Base-by-base conservation (phyloP, 2,888 invertebrate genomes). In the Nomada ferruginata region DNA sequence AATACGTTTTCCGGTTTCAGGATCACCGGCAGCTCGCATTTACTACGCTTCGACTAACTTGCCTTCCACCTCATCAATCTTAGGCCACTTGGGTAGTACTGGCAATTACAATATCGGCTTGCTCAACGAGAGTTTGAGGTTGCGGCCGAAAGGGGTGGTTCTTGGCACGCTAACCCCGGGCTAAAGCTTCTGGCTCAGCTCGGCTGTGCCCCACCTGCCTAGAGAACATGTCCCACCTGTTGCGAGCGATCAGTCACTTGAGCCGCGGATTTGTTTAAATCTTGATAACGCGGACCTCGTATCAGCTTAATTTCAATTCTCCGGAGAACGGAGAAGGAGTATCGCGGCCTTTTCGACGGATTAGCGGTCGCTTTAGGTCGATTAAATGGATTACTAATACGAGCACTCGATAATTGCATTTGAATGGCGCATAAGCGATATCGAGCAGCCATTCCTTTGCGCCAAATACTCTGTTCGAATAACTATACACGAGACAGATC, bases 101-200 rank as follows among this genome's bases (percentile, higher is more conserved):
- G 90, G 91, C 92, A 93, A 93, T 93, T 93, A 92, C 92, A 93
- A 92, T 93, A 93, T 93, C 93, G 93, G 92, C 91, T 92, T 91
- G 92, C 91, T 91, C 90, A 85, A 91, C 91, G 90, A 90, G 89
- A 92, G 92, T 92, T 92, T 91, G 91, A 92, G 92, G 91, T 91
- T 90, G 90, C 89, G 89, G 89, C 89, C 88, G 85, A 90, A 90
- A 90, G 90, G 89, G 91, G 91, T 86, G 89, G 89, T 90, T 92
- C 91, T 91, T 91, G 90, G 91, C 91, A 91, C 92, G 92, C 91
- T 91, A 91, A 89, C 89, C 87, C 90, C 77, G 70, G 84, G 57
- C 84, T 86, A 82, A 85, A 87, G 88, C 89, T 88, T 86, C 83
- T 81, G 85, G 82, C 87, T 87, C 65, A 83, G 79, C 80, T 80